These are phyloP conservation scores for Daktulosphaira vitifoliae DNA, from an alignment of 1,140 invertebrate species.

Conservation along the genomic window DNA sequence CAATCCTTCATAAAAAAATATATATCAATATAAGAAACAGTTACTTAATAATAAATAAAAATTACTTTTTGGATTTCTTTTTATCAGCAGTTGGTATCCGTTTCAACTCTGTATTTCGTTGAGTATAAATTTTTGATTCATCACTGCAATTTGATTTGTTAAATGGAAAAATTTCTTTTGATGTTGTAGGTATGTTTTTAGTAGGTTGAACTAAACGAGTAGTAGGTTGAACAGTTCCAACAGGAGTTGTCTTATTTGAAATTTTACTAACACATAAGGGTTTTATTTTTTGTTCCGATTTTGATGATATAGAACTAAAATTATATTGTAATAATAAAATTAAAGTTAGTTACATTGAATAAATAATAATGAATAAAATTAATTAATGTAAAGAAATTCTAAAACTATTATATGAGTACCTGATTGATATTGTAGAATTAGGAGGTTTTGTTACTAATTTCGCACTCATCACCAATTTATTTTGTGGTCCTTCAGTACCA, in stretches of 20 bases:
- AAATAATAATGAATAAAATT: background rate
- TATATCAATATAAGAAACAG: background rate
- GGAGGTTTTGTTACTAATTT: slow-evolving; percentile 58
- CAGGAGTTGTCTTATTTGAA: slow-evolving; percentile 27
- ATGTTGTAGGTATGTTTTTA: background rate
- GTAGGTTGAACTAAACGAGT: slow-evolving; percentile 42
- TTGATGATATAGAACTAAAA: slow-evolving; percentile 27
- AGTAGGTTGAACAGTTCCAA: slow-evolving; percentile 51
- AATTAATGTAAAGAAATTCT: no score
- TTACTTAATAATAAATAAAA: background rate
- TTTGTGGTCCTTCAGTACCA: slow-evolving; percentile 55
- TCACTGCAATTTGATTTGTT: background rate
- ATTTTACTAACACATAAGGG: slow-evolving; percentile 33
- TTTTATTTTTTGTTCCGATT: slow-evolving; percentile 38
- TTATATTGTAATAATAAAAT: background rate
- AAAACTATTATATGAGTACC: background rate
- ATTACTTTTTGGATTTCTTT: slow-evolving; percentile 15
- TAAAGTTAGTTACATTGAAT: background rate
- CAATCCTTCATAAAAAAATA: slow-evolving; percentile 7
- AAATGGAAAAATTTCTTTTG: slow-evolving; percentile 23
- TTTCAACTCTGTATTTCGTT: slow-evolving; percentile 13
- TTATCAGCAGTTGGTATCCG: background rate
- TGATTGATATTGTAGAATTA: slow-evolving; percentile 35
- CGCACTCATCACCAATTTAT: slow-evolving; percentile 55
- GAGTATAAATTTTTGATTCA: background rate